These are phyloP conservation scores for Lonchura striata DNA, from an alignment of 2,113 vertebrate species.

Conservation along the genomic window DNA sequence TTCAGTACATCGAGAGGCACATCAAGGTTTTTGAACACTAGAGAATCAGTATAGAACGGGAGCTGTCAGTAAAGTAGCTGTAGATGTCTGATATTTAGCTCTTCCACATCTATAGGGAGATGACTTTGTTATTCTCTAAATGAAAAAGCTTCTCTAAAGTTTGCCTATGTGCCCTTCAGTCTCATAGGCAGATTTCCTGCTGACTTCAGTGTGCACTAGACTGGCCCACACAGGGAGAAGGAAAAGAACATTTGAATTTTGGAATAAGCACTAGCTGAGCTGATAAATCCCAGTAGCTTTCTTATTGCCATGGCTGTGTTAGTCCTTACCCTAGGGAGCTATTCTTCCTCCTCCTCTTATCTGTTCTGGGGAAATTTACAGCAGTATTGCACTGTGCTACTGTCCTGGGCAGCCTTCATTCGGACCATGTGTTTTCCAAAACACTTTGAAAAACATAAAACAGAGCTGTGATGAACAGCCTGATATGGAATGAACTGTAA, in stretches of 20 bases:
- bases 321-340: neutral
- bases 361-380: neutral
- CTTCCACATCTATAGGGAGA: neutral
- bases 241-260: neutral
- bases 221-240: neutral
- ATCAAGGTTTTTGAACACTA: neutral
- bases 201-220: neutral
- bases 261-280: neutral
- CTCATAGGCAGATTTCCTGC: neutral
- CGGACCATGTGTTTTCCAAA: neutral
- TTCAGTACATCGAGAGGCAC: neutral
- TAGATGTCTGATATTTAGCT: neutral
- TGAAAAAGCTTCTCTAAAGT: neutral
- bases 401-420: neutral
- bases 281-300: neutral
- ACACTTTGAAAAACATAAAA: neutral
- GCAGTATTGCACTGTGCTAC: neutral
- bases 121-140: neutral
- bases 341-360: neutral
- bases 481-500: neutral
- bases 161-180: neutral
- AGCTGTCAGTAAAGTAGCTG: neutral
- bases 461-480: neutral
- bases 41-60: neutral
- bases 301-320: neutral